Conservation (phyloP, 1,140 invertebrate genomes). For the Bombus waltoni region DNA sequence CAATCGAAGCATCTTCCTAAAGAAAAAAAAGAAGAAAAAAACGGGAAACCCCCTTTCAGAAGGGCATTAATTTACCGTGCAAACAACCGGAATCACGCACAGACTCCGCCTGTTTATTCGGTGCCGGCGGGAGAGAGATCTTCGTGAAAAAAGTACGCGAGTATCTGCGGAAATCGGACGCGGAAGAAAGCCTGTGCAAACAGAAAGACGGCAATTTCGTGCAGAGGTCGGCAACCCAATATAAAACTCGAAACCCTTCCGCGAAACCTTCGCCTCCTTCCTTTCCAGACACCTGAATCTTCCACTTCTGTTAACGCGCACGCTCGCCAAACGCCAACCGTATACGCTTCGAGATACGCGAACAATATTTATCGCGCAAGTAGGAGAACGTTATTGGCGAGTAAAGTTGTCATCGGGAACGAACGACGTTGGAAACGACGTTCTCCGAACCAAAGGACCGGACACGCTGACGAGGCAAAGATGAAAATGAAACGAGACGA, state of each 20-base stretch:
- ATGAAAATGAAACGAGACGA: not conserved
- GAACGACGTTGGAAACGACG: not conserved
- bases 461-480: not conserved
- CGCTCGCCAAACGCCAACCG: too few relatives aligned
- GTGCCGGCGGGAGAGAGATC: not conserved
- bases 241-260: not conserved
- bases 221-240: not conserved
- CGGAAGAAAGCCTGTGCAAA: slow-evolving; percentile 16
- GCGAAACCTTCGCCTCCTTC: not conserved
- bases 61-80: slow-evolving; percentile 24
- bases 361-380: too few relatives aligned
- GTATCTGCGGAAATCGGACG: slow-evolving; percentile 26
- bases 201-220: slow-evolving; percentile 1
- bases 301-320: not conserved
- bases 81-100: not conserved
- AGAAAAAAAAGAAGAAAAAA: not conserved
- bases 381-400: too few relatives aligned
- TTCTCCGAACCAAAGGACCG: not conserved
- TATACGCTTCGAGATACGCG: too few relatives aligned
- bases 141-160: not conserved
- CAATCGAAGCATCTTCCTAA: not conserved
- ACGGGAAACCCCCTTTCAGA: too few relatives aligned
- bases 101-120: slow-evolving; percentile 24
- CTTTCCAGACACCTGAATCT: not conserved
- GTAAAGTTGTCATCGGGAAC: not conserved